Evolutionary conservation across 64 coral and sea anemone species (phyloP), one percentile per base, ranked within the genome.

Genomic region (Actinia equina): DNA sequence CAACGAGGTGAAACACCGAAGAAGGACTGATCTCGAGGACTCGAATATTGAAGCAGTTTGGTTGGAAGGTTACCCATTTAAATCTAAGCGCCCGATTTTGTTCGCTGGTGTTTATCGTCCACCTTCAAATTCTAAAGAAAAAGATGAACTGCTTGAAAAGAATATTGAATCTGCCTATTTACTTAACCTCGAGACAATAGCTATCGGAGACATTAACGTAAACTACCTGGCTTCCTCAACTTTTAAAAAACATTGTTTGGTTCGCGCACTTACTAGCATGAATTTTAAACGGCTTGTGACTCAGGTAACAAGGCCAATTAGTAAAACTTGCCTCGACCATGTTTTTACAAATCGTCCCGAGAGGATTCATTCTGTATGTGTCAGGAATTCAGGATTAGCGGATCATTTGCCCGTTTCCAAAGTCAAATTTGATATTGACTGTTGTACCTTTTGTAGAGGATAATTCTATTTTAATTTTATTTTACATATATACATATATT

Each of bases 201-300:
- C 87, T 26, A 37, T 89, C 51, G 89, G 94, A 92, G 94, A 92
- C 86, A 83, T 89, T 77, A 95, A 92, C 51, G 60, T 89, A 25
- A 78, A 92, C 52, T 88, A 30, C 79, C 54, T 84, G 0, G 90
- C 74, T 45, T 83, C 81, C 52, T 20, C 70, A 12, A 43, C 26
- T 27, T 95, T 82, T 84, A 54, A 92, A 43, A 89, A 92, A 42
- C 90, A 95, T 25, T 41, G 57, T 10, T 70, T 95, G 46, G 77
- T 86, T 23, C 88, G 90, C 60, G 76, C 77, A 42, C 44, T 95
- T 43, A 77, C 53, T 4, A 89, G 77, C 61, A 92, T 95, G 84
- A 85, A 95, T 89, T 86, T 92, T 92, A 87, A 86, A 62, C 94
- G 92, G 69, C 85, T 92, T 17, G 76, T 92, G 3, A 51, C 82